These are phyloP conservation scores for Eumaeus atala DNA, from an alignment of 1,140 invertebrate species.

Conservation along the genomic window DNA sequence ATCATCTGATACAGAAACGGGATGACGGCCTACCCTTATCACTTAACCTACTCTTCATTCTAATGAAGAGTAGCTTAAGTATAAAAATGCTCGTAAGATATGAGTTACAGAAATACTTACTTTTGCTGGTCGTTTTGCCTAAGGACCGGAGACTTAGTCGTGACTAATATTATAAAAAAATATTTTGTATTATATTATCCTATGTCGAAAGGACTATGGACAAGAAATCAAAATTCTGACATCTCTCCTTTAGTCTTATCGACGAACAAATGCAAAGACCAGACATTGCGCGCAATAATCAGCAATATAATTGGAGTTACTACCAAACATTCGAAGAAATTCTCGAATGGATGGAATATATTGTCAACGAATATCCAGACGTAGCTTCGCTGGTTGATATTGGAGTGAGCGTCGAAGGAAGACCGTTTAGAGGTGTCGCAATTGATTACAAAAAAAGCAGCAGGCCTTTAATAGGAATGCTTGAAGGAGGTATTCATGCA, in stretches of 20 bases:
- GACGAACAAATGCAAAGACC: constrained; percentile 32
- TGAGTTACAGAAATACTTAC: too few species aligned
- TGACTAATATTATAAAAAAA: too few species aligned
- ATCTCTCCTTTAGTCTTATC: constrained; percentile 36
- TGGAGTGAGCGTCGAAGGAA: constrained; percentile 28
- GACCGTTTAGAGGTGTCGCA: constrained; percentile 29
- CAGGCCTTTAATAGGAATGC: constrained; percentile 27
- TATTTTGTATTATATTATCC: too few species aligned
- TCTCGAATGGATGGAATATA: constrained; percentile 59
- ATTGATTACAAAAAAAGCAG: constrained; percentile 30
- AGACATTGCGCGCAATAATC: constrained; percentile 1
- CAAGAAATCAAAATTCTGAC: too few species aligned
- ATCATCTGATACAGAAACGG: too few species aligned
- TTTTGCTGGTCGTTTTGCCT: too few species aligned
- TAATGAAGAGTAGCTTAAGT: too few species aligned
- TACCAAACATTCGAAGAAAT: constrained; percentile 68
- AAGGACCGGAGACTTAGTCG: too few species aligned
- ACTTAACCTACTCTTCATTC: too few species aligned
- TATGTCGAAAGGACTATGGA: too few species aligned
- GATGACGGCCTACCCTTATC: too few species aligned
- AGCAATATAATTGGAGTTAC: constrained; percentile 50
- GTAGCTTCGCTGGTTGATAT: constrained; percentile 27
- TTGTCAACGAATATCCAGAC: constrained; percentile 32
- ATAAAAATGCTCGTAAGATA: too few species aligned
- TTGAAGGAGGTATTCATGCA: constrained; percentile 33